Percentiles rank a stretch among this genome's conserved stretches.
phyloP scores from a whole-genome alignment of 2,113 vertebrate genomes.

The Melanerpes aurifrons region DNA sequence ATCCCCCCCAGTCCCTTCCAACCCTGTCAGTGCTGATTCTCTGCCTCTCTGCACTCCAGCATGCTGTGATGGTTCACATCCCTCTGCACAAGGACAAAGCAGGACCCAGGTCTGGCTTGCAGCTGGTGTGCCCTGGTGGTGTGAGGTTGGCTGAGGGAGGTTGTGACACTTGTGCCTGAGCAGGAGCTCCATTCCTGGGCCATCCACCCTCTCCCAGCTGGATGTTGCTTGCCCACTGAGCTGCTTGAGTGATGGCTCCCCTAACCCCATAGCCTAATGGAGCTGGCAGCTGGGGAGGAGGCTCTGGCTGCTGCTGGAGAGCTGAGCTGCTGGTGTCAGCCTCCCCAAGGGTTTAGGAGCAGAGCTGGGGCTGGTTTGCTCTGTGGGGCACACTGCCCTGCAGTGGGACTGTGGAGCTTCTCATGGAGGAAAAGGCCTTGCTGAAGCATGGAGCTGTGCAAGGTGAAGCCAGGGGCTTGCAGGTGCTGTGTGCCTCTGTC shows the following conservation, averaged over 20 bases:
- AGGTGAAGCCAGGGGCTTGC: accelerated
- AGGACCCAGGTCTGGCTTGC: not conserved
- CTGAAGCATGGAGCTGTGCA: too few species aligned
- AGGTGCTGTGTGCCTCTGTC: not conserved
- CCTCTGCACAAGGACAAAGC: not conserved
- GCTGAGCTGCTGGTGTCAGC: not conserved
- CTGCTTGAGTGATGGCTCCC: not conserved
- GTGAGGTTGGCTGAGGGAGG: not conserved
- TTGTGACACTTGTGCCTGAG: not conserved
- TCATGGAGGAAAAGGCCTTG: accelerated
- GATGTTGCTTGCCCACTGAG: not conserved
- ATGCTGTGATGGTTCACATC: not conserved
- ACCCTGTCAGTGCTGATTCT: too few species aligned
- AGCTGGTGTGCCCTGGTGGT: not conserved
- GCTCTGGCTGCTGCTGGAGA: not conserved
- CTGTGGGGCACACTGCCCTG: accelerated
- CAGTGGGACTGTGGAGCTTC: not conserved
- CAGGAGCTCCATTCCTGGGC: not conserved
- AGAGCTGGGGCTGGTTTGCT: not conserved
- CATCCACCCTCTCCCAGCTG: accelerated
- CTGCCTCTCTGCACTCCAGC: accelerated
- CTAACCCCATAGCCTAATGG: not conserved
- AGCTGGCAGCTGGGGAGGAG: not conserved
- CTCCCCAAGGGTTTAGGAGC: not conserved
- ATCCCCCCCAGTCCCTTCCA: too few species aligned